Evolutionary conservation across 2,797 vertebrate genomes (phyloP), one percentile per base, ranked within the genome.

Genomic region (Phataginus tricuspis): DNA sequence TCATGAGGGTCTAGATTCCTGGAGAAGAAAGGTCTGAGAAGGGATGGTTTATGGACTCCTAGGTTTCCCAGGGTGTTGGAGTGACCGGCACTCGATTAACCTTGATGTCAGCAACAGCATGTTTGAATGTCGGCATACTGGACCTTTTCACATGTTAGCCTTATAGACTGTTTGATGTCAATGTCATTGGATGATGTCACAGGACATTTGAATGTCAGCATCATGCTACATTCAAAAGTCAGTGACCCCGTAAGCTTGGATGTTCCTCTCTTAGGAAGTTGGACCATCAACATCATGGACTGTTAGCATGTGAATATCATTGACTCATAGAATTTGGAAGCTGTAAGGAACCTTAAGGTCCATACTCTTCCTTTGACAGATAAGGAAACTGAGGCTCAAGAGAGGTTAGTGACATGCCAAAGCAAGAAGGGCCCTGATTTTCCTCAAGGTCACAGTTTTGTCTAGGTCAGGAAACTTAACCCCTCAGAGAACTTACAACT

Each of bases 141-240:
- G 59, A 21, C 75, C 94, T 74, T 74, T 31, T 71, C 57, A 2
- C 0, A 0, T 5, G 87, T 91, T n/a, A 59, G 82, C 74, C 1
- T 25, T 14, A 7, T 5, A 37, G n/a, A 31, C 29, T 51, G 27
- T 16, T 11, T 89, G 90, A 64, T n/a, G 66, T 87, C 72, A 55
- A 0, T n/a, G 0, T 66, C 66, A 18, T 7, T 1, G 10, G 84
- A 79, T 92, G 95, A 95, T 37, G 94, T 97, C 92, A 95, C 66
- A 80, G 94, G 55, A 82, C 72, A 31, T 31, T 11, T 59, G 91
- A 90, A 94, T 59, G 96, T 90, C 92, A 90, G 5, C 66, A 4
- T 64, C 49, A 1, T 3, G 16, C 29, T 63, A 1, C 4, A 3
- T 45, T 71, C 55, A 11, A 11, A 31, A 63, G 53, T 14, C 88